A percentile compares a stretch with the other conserved stretches of the same genome.
These are phyloP conservation scores for Hirtodrosophila duncani DNA, from an alignment of 2,888 invertebrate species.

Conservation along the genomic window DNA sequence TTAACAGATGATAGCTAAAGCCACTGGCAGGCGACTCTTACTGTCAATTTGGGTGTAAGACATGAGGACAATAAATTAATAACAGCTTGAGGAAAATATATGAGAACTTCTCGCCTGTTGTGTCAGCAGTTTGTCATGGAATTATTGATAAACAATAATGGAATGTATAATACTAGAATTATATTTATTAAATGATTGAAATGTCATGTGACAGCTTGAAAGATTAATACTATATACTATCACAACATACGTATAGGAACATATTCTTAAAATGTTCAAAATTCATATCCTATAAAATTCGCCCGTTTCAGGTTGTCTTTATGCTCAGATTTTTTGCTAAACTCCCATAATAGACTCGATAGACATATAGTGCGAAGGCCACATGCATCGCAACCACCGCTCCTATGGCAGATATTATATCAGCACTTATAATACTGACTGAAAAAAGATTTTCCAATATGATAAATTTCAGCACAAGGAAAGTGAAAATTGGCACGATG, in stretches of 20 bases:
- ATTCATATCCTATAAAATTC: not conserved
- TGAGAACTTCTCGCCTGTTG: not conserved
- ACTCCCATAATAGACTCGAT: conserved; percentile 10
- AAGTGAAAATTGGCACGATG: conserved; percentile 20
- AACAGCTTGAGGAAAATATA: not conserved
- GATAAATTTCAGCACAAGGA: conserved; percentile 25
- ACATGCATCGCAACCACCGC: conserved; percentile 21
- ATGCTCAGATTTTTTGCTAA: not conserved
- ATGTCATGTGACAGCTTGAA: conserved; percentile 2
- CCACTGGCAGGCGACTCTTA: not conserved
- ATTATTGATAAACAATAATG: conserved; percentile 3
- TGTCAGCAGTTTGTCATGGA: not conserved
- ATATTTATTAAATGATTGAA: conserved; percentile 7
- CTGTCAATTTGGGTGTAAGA: not conserved
- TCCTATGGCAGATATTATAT: conserved; percentile 26
- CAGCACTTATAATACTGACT: conserved; percentile 7
- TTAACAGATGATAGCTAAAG: not conserved
- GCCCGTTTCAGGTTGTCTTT: not conserved
- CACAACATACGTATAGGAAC: not conserved
- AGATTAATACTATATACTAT: not conserved
- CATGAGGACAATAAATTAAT: conserved; percentile 2
- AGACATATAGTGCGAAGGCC: conserved; percentile 24
- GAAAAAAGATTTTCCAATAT: conserved; percentile 19
- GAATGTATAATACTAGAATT: conserved; percentile 10
- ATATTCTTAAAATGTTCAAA: too few species aligned